Evolutionary conservation across 2,113 vertebrate species (phyloP), one percentile per base, ranked within the genome.

Genomic region (Oncorhynchus mykiss): DNA sequence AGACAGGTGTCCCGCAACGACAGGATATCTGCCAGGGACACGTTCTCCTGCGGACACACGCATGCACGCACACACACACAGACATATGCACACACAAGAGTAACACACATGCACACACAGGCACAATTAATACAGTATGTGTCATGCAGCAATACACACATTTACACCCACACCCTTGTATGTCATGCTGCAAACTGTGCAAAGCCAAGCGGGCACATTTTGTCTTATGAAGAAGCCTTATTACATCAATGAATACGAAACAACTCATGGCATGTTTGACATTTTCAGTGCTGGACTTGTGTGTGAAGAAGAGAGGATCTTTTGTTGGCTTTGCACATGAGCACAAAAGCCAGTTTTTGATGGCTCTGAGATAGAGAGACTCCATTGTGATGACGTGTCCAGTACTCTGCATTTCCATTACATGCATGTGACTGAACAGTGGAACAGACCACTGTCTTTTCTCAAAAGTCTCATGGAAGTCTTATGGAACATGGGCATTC

Each of bases 21-120:
- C 67, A 99, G 93, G 90, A 98, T 94, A 92, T 99, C 97, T 64
- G 97, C 96, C 88, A 99, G 94, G 78, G 98, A 97, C 84, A 99
- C 96, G 0, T 99, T 99, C 88, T 99, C 98, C 98, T 99, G 94
- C 84, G 18, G 13, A 94, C 73, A 92, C 0, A 29, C 82, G 86
- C 48, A 80, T 31, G 25, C 29, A 8, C 34, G 5, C 25, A 25
- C 49, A 14, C 14, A 51, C 54, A 71, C 16, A 29, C 45, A 45
- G 14, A 25, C 6, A 27, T 16, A 70, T 13, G 25, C 49, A 14
- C 27, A 59, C 39, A 82, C 64, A 18, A 29, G 8, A 67, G 54
- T 67, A 45, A 11, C 9, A 45, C 39, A 45, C 39, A 45, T 45
- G 39, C 39, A 45, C 39, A 45, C 39, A 11, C 39, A 45, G 2